These are phyloP conservation scores for Eristalinus aeneus DNA, from an alignment of 2,888 invertebrate species.

Conservation along the genomic window DNA sequence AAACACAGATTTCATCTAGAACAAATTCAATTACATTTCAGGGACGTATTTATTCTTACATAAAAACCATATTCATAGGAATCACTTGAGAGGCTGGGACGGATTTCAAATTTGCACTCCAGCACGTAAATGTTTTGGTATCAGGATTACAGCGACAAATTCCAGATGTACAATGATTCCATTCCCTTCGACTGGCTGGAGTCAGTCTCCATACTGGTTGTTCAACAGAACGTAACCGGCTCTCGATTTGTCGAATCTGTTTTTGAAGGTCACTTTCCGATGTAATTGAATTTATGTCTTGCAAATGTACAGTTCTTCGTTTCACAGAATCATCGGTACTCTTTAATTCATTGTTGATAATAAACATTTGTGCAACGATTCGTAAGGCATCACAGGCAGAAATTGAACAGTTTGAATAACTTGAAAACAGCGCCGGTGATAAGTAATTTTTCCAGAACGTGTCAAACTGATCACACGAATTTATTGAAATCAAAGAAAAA, in stretches of 20 bases:
- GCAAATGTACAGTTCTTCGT: conserved; percentile 37
- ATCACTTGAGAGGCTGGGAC: conserved; percentile 84
- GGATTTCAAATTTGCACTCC: conserved; percentile 83
- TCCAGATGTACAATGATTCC: conserved; percentile 84
- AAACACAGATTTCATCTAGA: conserved; percentile 72
- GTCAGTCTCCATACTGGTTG: conserved; percentile 85
- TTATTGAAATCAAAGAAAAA: background rate
- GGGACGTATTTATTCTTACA: conserved; percentile 79
- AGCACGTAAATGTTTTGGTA: conserved; percentile 85
- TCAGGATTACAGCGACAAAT: conserved; percentile 85
- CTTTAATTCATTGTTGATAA: conserved; percentile 73
- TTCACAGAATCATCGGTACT: conserved; percentile 17
- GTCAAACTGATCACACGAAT: conserved; percentile 72
- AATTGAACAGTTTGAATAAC: conserved; percentile 79
- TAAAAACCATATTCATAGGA: conserved; percentile 83
- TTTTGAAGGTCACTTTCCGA: conserved; percentile 75
- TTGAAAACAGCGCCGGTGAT: conserved; percentile 73
- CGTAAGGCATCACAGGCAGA: conserved; percentile 81
- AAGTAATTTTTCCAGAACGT: conserved; percentile 75
- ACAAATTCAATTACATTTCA: background rate
- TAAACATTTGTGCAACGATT: conserved; percentile 77
- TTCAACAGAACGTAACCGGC: conserved; percentile 84
- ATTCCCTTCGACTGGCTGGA: conserved; percentile 81
- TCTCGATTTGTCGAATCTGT: conserved; percentile 82
- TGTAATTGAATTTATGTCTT: conserved; percentile 71